phyloP scores from a whole-genome alignment of 1,140 invertebrate genomes.

The Agrilus planipennis region DNA sequence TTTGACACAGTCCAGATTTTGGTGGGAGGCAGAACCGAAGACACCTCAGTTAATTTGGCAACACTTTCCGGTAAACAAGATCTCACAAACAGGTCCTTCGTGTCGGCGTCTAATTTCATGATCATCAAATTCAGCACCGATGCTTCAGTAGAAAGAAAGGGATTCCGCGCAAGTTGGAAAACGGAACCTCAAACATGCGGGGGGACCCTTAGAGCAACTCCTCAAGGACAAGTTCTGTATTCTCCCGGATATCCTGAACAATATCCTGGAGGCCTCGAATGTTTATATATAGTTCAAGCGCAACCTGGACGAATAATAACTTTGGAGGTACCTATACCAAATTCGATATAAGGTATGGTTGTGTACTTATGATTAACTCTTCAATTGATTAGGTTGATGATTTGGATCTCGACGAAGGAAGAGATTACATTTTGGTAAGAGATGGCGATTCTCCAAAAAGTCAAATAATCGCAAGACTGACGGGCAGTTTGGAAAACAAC shows the following conservation, averaged over 20 bases:
- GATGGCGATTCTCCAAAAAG: slow-evolving; percentile 81
- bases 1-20: slow-evolving; percentile 93
- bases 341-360: neutral
- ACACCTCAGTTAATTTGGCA: slow-evolving; percentile 81
- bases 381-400: slow-evolving; percentile 69
- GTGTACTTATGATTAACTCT: too few relatives aligned
- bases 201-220: slow-evolving; percentile 66
- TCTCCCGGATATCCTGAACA: slow-evolving; percentile 85
- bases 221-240: slow-evolving; percentile 69
- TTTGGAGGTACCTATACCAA: slow-evolving; percentile 49
- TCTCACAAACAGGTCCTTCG: slow-evolving; percentile 68
- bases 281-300: slow-evolving; percentile 82
- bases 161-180: slow-evolving; percentile 73
- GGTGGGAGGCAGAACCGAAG: slow-evolving; percentile 88
- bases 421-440: slow-evolving; percentile 79
- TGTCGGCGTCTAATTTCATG: slow-evolving; percentile 95
- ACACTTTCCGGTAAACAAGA: slow-evolving; percentile 84
- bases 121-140: slow-evolving; percentile 94
- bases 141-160: slow-evolving; percentile 42
- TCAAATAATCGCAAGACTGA: slow-evolving; percentile 67
- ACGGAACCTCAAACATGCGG: slow-evolving; percentile 85
- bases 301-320: slow-evolving; percentile 80
- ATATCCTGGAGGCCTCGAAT: slow-evolving; percentile 90
- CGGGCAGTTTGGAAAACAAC: slow-evolving; percentile 65
- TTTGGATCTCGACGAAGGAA: slow-evolving; percentile 71